phyloP scores from a whole-genome alignment of 2,888 invertebrate genomes.

The Anthoptus insignis region DNA sequence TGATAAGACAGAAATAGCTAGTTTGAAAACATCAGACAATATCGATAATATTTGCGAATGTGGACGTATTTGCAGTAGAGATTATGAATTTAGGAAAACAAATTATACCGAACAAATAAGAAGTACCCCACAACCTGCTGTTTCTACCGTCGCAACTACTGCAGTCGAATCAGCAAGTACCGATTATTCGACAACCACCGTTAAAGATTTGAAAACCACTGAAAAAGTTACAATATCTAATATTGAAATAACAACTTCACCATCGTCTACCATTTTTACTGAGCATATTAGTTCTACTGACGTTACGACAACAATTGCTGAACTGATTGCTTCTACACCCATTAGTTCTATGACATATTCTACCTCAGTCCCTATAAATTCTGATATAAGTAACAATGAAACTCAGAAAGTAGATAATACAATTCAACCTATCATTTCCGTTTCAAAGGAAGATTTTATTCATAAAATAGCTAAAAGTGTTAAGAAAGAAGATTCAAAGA shows the following conservation, averaged over 20 bases:
- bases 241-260: constrained; percentile 23
- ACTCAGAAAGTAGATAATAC: constrained; percentile 64
- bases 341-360: constrained; percentile 34
- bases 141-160: constrained; percentile 27
- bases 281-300: constrained; percentile 39
- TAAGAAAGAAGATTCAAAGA: constrained; percentile 71
- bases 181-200: constrained; percentile 35
- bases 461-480: constrained; percentile 66
- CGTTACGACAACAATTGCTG: constrained; percentile 26
- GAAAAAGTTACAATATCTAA: constrained; percentile 12
- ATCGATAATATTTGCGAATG: constrained; percentile 86
- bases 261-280: constrained; percentile 5
- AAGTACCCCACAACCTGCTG: constrained; percentile 12
- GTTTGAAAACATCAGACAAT: constrained; percentile 73
- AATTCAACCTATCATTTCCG: constrained; percentile 62
- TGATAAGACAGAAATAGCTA: constrained; percentile 85
- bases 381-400: constrained; percentile 52
- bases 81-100: constrained; percentile 72
- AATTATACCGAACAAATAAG: constrained; percentile 10
- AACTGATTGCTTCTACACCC: not conserved
- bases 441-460: constrained; percentile 67
- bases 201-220: constrained; percentile 37
- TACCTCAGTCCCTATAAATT: constrained; percentile 70
- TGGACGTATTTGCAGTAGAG: constrained; percentile 80
- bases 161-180: constrained; percentile 37